phyloP scores from a whole-genome alignment of 2,888 invertebrate species.

The Rhingia campestris region DNA sequence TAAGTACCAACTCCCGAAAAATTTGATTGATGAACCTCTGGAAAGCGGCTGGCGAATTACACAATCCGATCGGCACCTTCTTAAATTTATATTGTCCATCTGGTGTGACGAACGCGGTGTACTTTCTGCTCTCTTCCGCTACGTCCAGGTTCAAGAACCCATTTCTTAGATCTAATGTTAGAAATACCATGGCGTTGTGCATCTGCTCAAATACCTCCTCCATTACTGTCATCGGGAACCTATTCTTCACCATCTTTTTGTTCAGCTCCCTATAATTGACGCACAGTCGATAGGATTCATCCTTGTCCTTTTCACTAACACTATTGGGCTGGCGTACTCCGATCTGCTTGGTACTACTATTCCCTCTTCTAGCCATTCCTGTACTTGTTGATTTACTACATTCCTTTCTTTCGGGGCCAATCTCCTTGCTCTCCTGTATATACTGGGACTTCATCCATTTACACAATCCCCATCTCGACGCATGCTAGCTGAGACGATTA shows the following conservation, averaged over 20 bases:
- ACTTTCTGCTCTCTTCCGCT: not conserved
- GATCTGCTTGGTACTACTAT: conserved; percentile 2
- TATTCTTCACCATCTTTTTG: conserved; percentile 1
- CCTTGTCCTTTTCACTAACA: conserved; percentile 13
- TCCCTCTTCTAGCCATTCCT: conserved; percentile 7
- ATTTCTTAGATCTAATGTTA: not conserved
- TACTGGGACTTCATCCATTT: conserved; percentile 10
- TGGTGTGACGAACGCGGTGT: not conserved
- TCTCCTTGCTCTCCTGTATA: conserved; percentile 2
- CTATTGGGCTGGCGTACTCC: conserved; percentile 14
- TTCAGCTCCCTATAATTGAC: conserved; percentile 10
- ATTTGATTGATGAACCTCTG: not conserved
- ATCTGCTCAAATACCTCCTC: too few species aligned
- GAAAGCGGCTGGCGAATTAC: conserved; percentile 3
- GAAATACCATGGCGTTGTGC: not conserved
- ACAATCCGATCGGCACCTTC: not conserved
- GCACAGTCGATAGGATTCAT: not conserved
- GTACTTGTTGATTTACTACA: too few species aligned
- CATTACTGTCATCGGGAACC: too few species aligned
- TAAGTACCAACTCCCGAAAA: not conserved
- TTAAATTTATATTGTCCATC: not conserved
- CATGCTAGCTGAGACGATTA: too few species aligned
- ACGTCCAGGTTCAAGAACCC: conserved; percentile 5
- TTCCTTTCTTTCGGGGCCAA: not conserved
- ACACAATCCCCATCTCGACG: too few species aligned